These are phyloP conservation scores for Bombus affinis DNA, from an alignment of 1,140 invertebrate species.

Conservation along the genomic window DNA sequence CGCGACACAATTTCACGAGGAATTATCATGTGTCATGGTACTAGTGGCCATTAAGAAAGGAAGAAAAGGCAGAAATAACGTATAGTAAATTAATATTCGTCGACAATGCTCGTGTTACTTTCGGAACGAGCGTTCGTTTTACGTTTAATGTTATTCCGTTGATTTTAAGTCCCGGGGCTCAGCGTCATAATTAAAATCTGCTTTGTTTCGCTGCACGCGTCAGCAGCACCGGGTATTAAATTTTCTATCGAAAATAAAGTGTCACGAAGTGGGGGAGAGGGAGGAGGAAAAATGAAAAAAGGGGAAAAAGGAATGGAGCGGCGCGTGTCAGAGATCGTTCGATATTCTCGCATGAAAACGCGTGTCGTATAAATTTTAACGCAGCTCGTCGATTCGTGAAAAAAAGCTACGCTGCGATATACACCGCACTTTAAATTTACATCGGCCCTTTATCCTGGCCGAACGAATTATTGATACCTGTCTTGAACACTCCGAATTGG, in stretches of 20 bases:
- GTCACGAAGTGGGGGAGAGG: background rate
- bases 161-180: slow-evolving; percentile 16
- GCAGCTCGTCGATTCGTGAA: slow-evolving; percentile 37
- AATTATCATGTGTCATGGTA: background rate
- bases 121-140: background rate
- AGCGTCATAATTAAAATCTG: slow-evolving; percentile 51
- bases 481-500: background rate
- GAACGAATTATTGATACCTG: slow-evolving; percentile 20
- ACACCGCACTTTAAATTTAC: slow-evolving; percentile 54
- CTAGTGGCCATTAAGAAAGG: background rate
- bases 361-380: slow-evolving; percentile 65
- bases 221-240: slow-evolving; percentile 57
- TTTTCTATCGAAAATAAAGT: slow-evolving; percentile 65
- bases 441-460: slow-evolving; percentile 39
- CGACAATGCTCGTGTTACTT: background rate
- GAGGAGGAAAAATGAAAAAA: background rate
- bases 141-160: background rate
- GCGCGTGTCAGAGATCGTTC: slow-evolving; percentile 35
- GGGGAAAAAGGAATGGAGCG: background rate
- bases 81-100: background rate
- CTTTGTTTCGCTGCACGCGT: slow-evolving; percentile 46
- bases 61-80: background rate
- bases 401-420: slow-evolving; percentile 30
- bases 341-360: slow-evolving; percentile 62
- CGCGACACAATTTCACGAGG: background rate